Evolutionary conservation across 2,888 invertebrate genomes (phyloP), one percentile per base, ranked within the genome.

Genomic region (Drosophila hamatofila): DNA sequence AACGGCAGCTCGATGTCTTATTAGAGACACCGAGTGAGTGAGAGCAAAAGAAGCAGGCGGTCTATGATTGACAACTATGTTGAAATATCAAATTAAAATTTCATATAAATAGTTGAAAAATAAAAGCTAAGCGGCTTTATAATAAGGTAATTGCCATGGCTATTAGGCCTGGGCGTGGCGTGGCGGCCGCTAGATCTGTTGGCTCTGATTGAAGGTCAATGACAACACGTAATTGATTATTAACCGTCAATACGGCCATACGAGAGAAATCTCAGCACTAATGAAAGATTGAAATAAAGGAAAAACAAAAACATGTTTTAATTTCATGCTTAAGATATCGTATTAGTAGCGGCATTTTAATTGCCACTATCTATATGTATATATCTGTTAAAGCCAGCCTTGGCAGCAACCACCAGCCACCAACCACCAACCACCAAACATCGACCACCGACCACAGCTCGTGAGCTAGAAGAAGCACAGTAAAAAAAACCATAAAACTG

Each of bases 21-120:
- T 80, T 73, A 72, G 70, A 61, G 69, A 55, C 54, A 62, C 42
- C 55, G 49, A 48, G 25, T 16, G 48, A 48, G 48, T 7, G 49
- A 49, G n/a, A n/a, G n/a, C n/a, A n/a, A 54, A 78, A 78, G 33
- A 9, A 11, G n/a, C 64, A 49, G 80, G 56, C 55, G 56, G 52
- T 27, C 56, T 76, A 64, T 88, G 90, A 88, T 89, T 90, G 88
- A 90, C 90, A 89, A 89, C 89, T 80, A 78, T 86, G 90, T 89
- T 89, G 89, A 89, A 88, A 90, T 90, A 87, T 90, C 71, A 90
- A 87, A 87, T 87, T 87, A 90, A 83, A 69, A 81, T 80, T 88
- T 81, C 77, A 84, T 86, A 84, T 86, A 88, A 83, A 85, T 80
- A 77, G 80, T 75, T 51, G 56, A 69, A 74, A 76, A 85, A 77